Evolutionary conservation across 2,888 invertebrate genomes (phyloP).

Genomic region (Drosophila phalerata): DNA sequence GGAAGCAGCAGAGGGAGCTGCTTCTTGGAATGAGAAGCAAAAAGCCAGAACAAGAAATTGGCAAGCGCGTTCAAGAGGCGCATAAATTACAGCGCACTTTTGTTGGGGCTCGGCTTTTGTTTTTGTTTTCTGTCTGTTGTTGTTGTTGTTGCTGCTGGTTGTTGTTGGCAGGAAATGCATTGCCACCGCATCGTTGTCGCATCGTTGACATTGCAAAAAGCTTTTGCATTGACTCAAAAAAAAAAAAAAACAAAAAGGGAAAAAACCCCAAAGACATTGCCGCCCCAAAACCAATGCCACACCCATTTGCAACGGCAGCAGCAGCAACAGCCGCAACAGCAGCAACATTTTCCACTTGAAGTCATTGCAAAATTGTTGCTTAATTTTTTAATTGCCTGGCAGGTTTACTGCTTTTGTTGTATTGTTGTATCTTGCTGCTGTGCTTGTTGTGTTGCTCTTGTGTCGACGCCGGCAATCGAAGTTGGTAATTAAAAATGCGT

Average conservation of each 20-base stretch:
- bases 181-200: constrained; percentile 47
- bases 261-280: constrained; percentile 20
- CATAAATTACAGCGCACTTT: constrained; percentile 67
- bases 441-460: constrained; percentile 12
- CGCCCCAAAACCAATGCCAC: constrained; percentile 40
- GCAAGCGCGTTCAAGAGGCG: constrained; percentile 77
- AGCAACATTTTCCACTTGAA: constrained; percentile 30
- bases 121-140: constrained; percentile 15
- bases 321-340: constrained; percentile 12
- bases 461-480: constrained; percentile 44
- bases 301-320: constrained; percentile 43
- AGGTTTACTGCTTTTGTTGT: constrained; percentile 25
- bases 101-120: constrained; percentile 34
- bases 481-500: constrained; percentile 80
- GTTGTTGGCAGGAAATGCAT: constrained; percentile 68
- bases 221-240: constrained; percentile 36
- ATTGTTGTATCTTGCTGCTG: constrained; percentile 36
- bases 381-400: constrained; percentile 74
- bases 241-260: background rate
- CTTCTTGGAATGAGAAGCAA: constrained; percentile 58
- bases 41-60: constrained; percentile 67
- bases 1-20: constrained; percentile 15
- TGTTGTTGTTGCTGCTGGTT: constrained; percentile 15
- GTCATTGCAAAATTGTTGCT: constrained; percentile 48
- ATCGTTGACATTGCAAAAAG: constrained; percentile 69